Conservation (phyloP, 1,140 invertebrate genomes). For the Dolichoris vasculosae region DNA sequence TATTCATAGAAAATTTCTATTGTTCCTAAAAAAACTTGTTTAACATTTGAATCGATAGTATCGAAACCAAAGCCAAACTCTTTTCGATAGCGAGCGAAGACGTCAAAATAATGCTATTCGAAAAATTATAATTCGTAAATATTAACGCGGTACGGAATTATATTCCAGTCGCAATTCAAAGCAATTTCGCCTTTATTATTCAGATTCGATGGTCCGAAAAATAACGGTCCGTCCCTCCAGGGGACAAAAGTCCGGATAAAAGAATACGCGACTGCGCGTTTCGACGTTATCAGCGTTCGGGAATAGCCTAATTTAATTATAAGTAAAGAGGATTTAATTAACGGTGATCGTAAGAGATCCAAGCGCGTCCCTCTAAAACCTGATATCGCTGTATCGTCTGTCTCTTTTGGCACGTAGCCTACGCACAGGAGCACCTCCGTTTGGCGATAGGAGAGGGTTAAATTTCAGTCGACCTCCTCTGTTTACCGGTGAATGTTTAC, state of each 20-base stretch:
- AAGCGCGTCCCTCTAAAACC: background rate
- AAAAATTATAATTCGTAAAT: no score
- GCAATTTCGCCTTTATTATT: background rate
- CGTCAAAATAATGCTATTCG: no score
- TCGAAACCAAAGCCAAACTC: no score
- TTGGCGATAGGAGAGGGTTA: constrained; percentile 12
- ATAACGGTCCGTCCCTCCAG: background rate
- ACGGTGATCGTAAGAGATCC: background rate
- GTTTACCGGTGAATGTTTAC: constrained; percentile 23
- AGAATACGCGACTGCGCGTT: background rate
- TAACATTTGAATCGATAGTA: no score
- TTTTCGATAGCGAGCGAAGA: no score
- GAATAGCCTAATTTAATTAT: constrained; percentile 10
- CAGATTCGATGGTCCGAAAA: background rate
- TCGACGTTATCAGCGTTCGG: background rate
- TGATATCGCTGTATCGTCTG: background rate
- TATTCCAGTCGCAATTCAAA: no score
- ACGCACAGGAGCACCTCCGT: background rate
- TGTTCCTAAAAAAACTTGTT: no score
- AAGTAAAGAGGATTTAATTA: constrained; percentile 28
- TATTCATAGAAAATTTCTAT: no score
- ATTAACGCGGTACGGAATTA: no score
- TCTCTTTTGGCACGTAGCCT: background rate
- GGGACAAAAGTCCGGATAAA: background rate
- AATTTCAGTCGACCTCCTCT: constrained; percentile 24